Evolutionary conservation across 1,140 invertebrate species (phyloP), one percentile per base, ranked within the genome.

Genomic region (Euwallacea similis): DNA sequence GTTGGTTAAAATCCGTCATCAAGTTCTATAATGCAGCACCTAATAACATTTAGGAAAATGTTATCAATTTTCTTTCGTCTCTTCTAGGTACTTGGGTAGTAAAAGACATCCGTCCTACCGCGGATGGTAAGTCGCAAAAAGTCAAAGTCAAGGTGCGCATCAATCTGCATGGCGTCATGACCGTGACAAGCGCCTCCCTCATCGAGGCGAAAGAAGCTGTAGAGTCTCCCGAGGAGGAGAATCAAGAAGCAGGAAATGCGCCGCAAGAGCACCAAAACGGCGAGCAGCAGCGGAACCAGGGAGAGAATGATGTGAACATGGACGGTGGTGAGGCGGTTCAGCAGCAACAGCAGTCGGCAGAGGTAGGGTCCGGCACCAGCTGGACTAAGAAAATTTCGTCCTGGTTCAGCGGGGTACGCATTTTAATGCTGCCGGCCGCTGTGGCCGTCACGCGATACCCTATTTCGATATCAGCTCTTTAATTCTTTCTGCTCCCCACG

Each of bases 131-230:
- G 77, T 89, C 89, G 41, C 90, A 94, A 58, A 98, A 98, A 83
- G 91, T 99, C 0, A 98, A 98, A 82, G 90, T 99, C 0, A 99
- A 98, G 85, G 93, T 96, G 7, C 86, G 96, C 72, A 86, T 99
- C 15, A 98, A 98, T 83, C 84, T 93, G 11, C 92, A 99, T 82
- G 98, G 98, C 11, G 91, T 98, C 58, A 90, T 99, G 76, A 89
- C 88, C 6, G 87, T 99, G 4, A 88, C 89, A 3, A 93, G 89
- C 69, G 97, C 97, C 1, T 89, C 90, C 0, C 82, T 98, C 69
- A 87, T 93, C 33, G 96, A 98, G 80, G 95, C 93, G 83, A 88
- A 88, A 73, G 80, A 85, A 1, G 87, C 91, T 76, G 84, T 82
- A 70, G 85, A 88, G 47, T 86, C 84, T 77, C 79, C 74, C 61